Conservation (phyloP, 1,140 invertebrate genomes). For the Meteorus sp. region DNA sequence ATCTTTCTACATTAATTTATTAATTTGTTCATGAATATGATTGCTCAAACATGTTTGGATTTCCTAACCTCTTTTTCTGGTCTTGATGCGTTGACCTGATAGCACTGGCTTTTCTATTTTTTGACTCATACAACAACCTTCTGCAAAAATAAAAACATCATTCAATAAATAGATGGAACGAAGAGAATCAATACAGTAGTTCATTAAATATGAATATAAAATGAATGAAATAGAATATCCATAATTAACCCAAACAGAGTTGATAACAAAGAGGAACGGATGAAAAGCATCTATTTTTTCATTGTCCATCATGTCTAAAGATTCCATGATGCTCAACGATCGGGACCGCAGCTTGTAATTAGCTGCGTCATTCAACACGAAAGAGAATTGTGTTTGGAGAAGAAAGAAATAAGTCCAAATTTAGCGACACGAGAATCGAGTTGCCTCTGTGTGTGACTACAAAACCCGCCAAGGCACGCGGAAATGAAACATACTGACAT, state of each 20-base stretch:
- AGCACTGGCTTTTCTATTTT: constrained; percentile 99
- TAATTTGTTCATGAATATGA: constrained; percentile 1
- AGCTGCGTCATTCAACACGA: too few relatives aligned
- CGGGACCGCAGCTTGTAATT: too few relatives aligned
- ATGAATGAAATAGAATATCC: too few relatives aligned
- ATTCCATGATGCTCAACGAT: too few relatives aligned
- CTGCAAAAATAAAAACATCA: constrained; percentile 52
- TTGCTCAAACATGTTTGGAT: constrained; percentile 6
- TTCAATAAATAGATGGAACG: neutral
- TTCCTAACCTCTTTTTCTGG: constrained; percentile 94
- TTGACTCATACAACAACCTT: constrained; percentile 99
- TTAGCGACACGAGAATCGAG: too few relatives aligned
- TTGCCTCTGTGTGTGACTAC: neutral
- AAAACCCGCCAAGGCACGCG: constrained; percentile 18
- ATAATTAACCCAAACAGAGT: too few relatives aligned
- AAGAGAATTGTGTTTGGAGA: too few relatives aligned
- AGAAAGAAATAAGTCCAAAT: too few relatives aligned
- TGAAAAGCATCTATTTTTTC: too few relatives aligned
- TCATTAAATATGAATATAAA: neutral
- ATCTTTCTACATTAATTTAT: too few relatives aligned
- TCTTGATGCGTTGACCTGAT: constrained; percentile 99
- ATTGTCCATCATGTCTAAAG: too few relatives aligned
- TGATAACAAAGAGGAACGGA: too few relatives aligned
- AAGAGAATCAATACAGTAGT: neutral
- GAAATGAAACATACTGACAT: constrained; percentile 1